Base-by-base conservation (phyloP, 2,797 vertebrate species). In the Fundulus diaphanus region DNA sequence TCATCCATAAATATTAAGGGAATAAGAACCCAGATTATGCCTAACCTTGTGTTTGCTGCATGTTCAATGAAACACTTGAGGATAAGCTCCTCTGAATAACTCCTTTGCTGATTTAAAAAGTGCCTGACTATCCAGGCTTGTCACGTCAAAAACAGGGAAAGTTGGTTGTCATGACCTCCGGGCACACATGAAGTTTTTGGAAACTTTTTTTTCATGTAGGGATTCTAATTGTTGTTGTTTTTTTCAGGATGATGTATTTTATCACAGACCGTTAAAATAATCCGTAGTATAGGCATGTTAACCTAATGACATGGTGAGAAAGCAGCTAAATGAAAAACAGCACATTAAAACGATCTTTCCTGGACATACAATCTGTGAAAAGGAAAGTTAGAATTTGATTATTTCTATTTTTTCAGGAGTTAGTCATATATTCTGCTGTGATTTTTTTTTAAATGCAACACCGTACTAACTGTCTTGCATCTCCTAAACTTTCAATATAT, bases 221-320 rank as follows among this genome's bases (percentile, higher is more conserved):
- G 57, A 63, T 24, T 37, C 1, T 63, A 12, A 31, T 63, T 37
- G 18, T 35, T 20, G n/a, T n/a, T n/a, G n/a, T 49, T 49, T 20
- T 37, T 22, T 63, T 40, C 1, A 13, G 11, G 37, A 65, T 65
- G 8, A 37, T n/a, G 22, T 42, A 15, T 35, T 63, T 63, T 1
- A 63, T 42, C 35, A 65, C 22, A 40, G 61, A 40, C 35, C 35
- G 40, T 65, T 65, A 65, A 65, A 65, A 15, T 65, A 65, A 40
- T 24, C 61, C 35, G n/a, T 65, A n/a, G 24, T n/a, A n/a, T 6
- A 65, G 12, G 35, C 22, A 65, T 24, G 35, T 1, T 65, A 65
- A 65, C 61, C 7, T 65, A 40, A 40, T 42, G 12, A 65, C 35
- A n/a, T n/a, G 22, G 61, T 65, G 37, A 40, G 61, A n/a, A 65